Evolutionary conservation across 1,140 invertebrate species (phyloP).

Genomic region (Laodelphax striatellus): DNA sequence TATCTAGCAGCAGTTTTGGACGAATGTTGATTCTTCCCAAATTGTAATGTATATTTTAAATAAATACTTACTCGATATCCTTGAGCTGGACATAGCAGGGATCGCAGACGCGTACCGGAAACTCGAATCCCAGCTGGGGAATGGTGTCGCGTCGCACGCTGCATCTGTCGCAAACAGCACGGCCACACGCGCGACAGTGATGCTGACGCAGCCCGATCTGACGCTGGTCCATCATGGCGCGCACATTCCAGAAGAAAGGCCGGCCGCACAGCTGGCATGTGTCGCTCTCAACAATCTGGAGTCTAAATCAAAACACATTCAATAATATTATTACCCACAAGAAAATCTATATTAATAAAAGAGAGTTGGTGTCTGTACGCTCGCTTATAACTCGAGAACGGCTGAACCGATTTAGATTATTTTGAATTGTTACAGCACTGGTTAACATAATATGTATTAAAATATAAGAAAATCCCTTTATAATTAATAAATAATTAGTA

Average conservation of each 20-base stretch:
- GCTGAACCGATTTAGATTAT: too few species aligned
- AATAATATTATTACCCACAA: too few species aligned
- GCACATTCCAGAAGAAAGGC: constrained; percentile 98
- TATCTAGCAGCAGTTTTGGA: too few species aligned
- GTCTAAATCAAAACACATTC: constrained; percentile 41
- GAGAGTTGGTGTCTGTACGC: too few species aligned
- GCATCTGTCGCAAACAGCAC: constrained; percentile 86
- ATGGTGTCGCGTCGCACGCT: constrained; percentile 78
- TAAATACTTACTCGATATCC: constrained; percentile 64
- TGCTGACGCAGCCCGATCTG: constrained; percentile 84
- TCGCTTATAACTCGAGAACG: too few species aligned
- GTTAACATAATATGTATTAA: too few species aligned
- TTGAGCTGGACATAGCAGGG: constrained; percentile 74
- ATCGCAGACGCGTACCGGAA: constrained; percentile 91
- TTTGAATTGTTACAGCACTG: too few species aligned
- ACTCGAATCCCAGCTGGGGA: constrained; percentile 95
- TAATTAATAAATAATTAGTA: too few species aligned
- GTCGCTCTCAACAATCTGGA: constrained; percentile 86
- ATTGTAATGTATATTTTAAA: too few species aligned
- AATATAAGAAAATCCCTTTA: too few species aligned
- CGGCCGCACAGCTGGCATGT: constrained; percentile 83
- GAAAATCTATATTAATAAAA: too few species aligned
- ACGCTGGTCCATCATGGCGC: constrained; percentile 95
- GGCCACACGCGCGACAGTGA: constrained; percentile 81
- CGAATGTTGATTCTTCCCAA: too few species aligned